A percentile compares a stretch with the other conserved stretches of the same genome.
Evolutionary conservation across 2,888 invertebrate species (phyloP).

Genomic region (Limnephilus rhombicus): DNA sequence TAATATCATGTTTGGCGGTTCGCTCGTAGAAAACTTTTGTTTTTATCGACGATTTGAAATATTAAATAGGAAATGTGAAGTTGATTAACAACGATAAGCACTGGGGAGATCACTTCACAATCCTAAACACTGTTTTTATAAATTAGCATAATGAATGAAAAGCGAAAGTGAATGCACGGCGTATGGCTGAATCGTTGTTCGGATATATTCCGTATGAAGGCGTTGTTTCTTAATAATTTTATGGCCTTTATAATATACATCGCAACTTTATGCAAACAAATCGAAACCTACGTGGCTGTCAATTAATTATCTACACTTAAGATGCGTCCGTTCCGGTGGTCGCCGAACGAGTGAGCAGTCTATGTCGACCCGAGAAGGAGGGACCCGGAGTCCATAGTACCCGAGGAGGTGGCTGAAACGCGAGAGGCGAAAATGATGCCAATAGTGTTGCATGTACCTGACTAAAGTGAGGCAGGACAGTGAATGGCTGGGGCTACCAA

Average conservation of each 20-base stretch:
- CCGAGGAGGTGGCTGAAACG: conserved; percentile 63
- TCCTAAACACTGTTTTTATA: conserved; percentile 21
- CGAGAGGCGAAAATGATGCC: conserved; percentile 60
- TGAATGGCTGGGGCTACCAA: conserved; percentile 62
- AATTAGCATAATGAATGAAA: conserved; percentile 50
- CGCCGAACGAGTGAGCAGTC: conserved; percentile 61
- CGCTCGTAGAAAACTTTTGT: not conserved
- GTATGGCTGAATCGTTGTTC: not conserved
- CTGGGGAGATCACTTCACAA: conserved; percentile 35
- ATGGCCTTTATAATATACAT: not conserved
- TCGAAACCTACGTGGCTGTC: conserved; percentile 55
- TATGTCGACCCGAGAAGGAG: conserved; percentile 57
- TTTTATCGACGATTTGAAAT: not conserved
- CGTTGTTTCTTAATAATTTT: conserved; percentile 45
- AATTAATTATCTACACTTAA: conserved; percentile 56
- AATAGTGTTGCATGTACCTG: conserved; percentile 62
- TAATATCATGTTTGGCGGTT: conserved; percentile 3
- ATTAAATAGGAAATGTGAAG: not conserved
- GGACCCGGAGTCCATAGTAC: conserved; percentile 55
- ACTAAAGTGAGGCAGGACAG: conserved; percentile 65
- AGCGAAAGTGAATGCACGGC: conserved; percentile 55
- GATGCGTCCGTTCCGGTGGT: conserved; percentile 63
- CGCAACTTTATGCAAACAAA: conserved; percentile 47
- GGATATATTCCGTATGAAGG: not conserved
- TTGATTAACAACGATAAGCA: conserved; percentile 1